Evolutionary conservation across 2,888 invertebrate genomes (phyloP).

Genomic region (Drosophila acutilabella): DNA sequence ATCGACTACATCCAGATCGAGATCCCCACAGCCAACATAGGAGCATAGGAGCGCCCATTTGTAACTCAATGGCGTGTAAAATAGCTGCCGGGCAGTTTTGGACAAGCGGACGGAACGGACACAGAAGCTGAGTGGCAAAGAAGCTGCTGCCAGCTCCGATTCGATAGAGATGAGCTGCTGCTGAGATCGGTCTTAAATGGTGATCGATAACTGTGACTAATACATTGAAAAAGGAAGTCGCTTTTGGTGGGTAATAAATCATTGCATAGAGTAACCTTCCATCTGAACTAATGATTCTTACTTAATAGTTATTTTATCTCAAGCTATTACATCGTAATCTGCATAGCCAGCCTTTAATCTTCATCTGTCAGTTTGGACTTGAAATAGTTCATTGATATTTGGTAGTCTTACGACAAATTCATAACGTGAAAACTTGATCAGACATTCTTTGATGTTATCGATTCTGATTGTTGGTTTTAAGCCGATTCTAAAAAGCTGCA

Average conservation of each 20-base stretch:
- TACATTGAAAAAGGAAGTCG: background rate
- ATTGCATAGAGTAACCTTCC: too few species aligned
- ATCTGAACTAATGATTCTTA: too few species aligned
- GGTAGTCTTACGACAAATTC: too few species aligned
- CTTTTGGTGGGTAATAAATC: background rate
- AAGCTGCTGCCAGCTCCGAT: constrained; percentile 8
- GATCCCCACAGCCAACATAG: constrained; percentile 15
- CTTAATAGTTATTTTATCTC: too few species aligned
- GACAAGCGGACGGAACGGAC: constrained; percentile 39
- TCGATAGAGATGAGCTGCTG: constrained; percentile 36
- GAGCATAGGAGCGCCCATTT: constrained; percentile 57
- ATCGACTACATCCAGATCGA: constrained; percentile 11
- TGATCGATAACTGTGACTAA: constrained; percentile 6
- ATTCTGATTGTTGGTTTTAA: too few species aligned
- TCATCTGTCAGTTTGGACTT: too few species aligned
- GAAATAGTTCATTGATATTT: too few species aligned
- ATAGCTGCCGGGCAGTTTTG: constrained; percentile 66
- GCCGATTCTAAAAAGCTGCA: too few species aligned
- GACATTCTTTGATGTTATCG: too few species aligned
- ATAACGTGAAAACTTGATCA: too few species aligned
- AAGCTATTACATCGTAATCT: too few species aligned
- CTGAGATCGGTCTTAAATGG: background rate
- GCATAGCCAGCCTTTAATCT: too few species aligned
- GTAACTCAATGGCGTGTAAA: constrained; percentile 77
- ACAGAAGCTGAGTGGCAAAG: constrained; percentile 21